These are phyloP conservation scores for Xylocampa areola DNA, from an alignment of 2,888 invertebrate species.

Conservation along the genomic window DNA sequence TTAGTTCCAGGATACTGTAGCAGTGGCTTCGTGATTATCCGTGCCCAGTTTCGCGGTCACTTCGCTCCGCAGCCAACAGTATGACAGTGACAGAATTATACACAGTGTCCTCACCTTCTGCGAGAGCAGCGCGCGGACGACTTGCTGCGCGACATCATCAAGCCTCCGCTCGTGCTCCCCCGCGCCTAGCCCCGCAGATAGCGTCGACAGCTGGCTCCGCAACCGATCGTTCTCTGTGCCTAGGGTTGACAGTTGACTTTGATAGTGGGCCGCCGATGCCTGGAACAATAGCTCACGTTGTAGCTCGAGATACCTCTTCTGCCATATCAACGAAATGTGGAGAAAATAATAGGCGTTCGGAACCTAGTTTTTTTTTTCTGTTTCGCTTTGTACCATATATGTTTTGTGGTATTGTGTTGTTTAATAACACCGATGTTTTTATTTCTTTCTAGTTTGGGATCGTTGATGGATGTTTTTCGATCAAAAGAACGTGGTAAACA, in stretches of 20 bases:
- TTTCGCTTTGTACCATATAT: too few relatives aligned
- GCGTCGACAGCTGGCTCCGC: constrained; percentile 88
- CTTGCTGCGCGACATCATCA: constrained; percentile 95
- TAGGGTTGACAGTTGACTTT: constrained; percentile 91
- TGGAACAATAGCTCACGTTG: constrained; percentile 71
- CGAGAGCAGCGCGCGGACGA: constrained; percentile 94
- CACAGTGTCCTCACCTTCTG: constrained; percentile 91
- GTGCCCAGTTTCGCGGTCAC: not conserved
- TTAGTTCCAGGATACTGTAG: too few relatives aligned
- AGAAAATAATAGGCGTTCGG: not conserved
- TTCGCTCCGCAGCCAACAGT: too few relatives aligned
- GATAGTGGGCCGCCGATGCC: constrained; percentile 93
- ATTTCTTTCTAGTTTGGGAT: too few relatives aligned
- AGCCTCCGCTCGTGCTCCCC: constrained; percentile 94
- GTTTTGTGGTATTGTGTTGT: too few relatives aligned
- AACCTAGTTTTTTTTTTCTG: not conserved
- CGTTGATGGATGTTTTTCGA: too few relatives aligned
- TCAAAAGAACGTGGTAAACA: too few relatives aligned
- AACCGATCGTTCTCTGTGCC: constrained; percentile 92
- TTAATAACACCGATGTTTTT: too few relatives aligned
- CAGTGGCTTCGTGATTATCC: not conserved
- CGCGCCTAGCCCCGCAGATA: constrained; percentile 79
- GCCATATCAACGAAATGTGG: not conserved
- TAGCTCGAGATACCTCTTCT: not conserved
- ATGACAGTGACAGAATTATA: not conserved